Evolutionary conservation across 2,888 invertebrate genomes (phyloP), one percentile per base, ranked within the genome.

Genomic region (Lepetodrilus schrolli): DNA sequence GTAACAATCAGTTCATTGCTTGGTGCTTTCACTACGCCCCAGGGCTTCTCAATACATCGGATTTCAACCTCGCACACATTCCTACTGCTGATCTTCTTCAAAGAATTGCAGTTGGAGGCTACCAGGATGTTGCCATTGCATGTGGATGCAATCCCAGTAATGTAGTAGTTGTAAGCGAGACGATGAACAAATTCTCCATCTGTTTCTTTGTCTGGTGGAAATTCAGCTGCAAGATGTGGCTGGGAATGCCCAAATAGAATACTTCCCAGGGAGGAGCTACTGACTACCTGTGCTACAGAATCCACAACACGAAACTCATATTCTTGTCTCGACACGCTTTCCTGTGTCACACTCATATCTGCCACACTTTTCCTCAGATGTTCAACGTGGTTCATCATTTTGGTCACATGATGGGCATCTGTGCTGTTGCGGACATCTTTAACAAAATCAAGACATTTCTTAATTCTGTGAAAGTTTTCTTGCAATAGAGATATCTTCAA

Each of bases 11-110:
- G 43, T 23, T 66, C 51, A 17, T 50, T 51, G 47, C 66, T 50
- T 23, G 74, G 50, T 4, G 72, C 43, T 37, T 66, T 4, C 1
- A 69, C 74, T n/a, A 71, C 68, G 7, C 74, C 66, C 74, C 74
- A 74, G 2, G 74, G 74, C 51, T 51, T 68, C 8, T 26, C 21
- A 30, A 38, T 23, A 8, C 23, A 13, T 5, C n/a, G 47, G 10
- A 43, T 38, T n/a, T 68, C 43, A 47, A 23, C 43, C n/a, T 68
- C 30, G 8, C 23, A 38, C 21, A 68, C 4, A 30, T 4, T 10
- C 17, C 47, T 23, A n/a, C 13, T 34, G 23, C 30, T 47, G 23
- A 68, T 38, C 30, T 43, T 68, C 43, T 43, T 47, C 10, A 68
- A 21, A 8, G 43, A 47, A 13, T 68, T 23, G 34, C 68, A 68